Conservation (phyloP, 2,797 vertebrate species). For the Crax fasciolata region DNA sequence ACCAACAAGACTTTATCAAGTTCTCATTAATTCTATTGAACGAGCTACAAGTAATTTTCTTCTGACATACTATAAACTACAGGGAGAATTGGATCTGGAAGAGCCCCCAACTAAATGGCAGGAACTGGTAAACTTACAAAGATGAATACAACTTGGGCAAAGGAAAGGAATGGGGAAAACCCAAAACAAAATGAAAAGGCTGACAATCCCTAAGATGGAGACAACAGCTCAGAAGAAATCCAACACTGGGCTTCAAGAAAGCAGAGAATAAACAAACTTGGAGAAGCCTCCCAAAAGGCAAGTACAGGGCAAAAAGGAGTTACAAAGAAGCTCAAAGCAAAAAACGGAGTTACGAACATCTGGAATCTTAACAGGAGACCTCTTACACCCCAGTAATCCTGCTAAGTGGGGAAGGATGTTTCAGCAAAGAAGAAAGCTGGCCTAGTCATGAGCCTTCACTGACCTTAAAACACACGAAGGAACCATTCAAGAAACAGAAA, state of each 20-base stretch:
- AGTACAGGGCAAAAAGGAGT: not conserved
- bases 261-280: not conserved
- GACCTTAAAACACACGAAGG: not conserved
- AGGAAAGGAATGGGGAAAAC: not conserved
- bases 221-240: not conserved
- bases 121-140: not conserved
- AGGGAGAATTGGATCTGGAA: not conserved
- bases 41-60: not conserved
- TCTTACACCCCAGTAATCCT: not conserved
- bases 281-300: not conserved
- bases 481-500: conserved; percentile 3
- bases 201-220: not conserved
- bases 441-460: not conserved
- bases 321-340: not conserved
- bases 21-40: not conserved
- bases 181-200: not conserved
- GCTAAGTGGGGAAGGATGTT: not conserved
- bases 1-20: not conserved
- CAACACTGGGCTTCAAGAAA: not conserved
- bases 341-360: not conserved
- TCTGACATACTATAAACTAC: not conserved
- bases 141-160: not conserved
- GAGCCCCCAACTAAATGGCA: not conserved
- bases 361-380: not conserved
- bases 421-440: not conserved